Percentiles rank a stretch among this genome's conserved stretches.
Evolutionary conservation across 2,797 vertebrate genomes (phyloP).

Genomic region (Leuciscus waleckii): DNA sequence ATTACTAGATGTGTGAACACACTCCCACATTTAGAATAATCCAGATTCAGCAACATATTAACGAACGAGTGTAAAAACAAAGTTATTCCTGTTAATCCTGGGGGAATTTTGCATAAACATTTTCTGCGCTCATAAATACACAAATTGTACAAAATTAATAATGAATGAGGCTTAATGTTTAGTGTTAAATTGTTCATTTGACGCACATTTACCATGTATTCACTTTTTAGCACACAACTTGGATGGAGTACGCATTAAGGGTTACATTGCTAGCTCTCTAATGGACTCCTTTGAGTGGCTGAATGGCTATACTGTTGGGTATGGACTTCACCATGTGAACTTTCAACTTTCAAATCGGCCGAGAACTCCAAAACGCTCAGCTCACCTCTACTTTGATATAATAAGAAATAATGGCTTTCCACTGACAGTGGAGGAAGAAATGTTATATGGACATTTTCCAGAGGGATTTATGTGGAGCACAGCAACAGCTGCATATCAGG

Average conservation of each 20-base stretch:
- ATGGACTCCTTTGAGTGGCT: conserved; percentile 96
- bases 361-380: conserved; percentile 87
- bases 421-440: conserved; percentile 76
- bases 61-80: neutral
- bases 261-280: conserved; percentile 84
- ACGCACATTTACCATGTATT: neutral
- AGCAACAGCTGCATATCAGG: conserved; percentile 91
- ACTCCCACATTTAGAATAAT: neutral
- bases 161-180: neutral
- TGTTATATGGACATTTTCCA: conserved; percentile 84
- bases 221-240: conserved; percentile 81
- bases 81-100: neutral
- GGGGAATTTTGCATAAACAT: neutral
- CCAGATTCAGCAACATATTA: neutral
- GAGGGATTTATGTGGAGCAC: conserved; percentile 88
- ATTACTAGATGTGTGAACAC: neutral
- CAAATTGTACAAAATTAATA: neutral
- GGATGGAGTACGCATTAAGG: conserved; percentile 87
- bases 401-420: conserved; percentile 89
- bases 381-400: conserved; percentile 85
- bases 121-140: neutral
- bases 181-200: neutral
- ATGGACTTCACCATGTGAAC: conserved; percentile 89
- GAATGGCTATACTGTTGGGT: conserved; percentile 83
- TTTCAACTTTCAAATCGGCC: conserved; percentile 80